Base-by-base conservation (phyloP, 2,113 vertebrate genomes). In the Eretmochelys imbricata region DNA sequence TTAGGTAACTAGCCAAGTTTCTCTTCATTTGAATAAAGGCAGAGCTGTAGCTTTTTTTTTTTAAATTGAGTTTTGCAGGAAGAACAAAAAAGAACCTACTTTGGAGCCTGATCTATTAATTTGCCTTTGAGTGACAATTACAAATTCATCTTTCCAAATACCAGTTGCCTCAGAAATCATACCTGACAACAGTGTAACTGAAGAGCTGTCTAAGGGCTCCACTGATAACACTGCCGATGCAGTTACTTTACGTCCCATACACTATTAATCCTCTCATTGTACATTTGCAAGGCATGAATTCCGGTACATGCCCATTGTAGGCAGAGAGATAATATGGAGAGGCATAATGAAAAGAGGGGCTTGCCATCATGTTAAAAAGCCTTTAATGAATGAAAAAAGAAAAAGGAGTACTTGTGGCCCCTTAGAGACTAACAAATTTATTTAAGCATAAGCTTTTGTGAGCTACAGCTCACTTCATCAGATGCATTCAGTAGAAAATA, bases 91-190 rank as follows among this genome's bases (percentile, higher is more conserved):
- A 95, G 20, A 50, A 62, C 85, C 93, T 93, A 90, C 80, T 92
- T 89, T 94, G 49, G 35, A 93, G 50, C 89, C 82, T 84, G 89
- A 53, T 88, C 57, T 84, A 55, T 89, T 90, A 85, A 91, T 95
- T 94, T 55, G 83, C 89, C 89, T 93, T 3, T 89, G 91, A 93
- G 78, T 94, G 89, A 89, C 84, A 89, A 78, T 97, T 96, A 93
- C 87, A 85, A 25, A 96, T 93, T 92, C 55, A 87, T 91, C 76
- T 93, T 91, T 90, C 55, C 76, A 95, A 97, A 95, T 90, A 88
- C 31, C 82, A 84, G 80, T 81, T 88, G 78, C 91, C 92, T 96
- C 35, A 88, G 89, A 92, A 94, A 89, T 95, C 91, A 80, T 89
- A 29, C 31, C 1, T 1, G n/a, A 75, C 84, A 95, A 83, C 82